A percentile compares a stretch with the other conserved stretches of the same genome.
These are phyloP conservation scores for Athalia cordata DNA, from an alignment of 2,888 invertebrate genomes.

Conservation along the genomic window DNA sequence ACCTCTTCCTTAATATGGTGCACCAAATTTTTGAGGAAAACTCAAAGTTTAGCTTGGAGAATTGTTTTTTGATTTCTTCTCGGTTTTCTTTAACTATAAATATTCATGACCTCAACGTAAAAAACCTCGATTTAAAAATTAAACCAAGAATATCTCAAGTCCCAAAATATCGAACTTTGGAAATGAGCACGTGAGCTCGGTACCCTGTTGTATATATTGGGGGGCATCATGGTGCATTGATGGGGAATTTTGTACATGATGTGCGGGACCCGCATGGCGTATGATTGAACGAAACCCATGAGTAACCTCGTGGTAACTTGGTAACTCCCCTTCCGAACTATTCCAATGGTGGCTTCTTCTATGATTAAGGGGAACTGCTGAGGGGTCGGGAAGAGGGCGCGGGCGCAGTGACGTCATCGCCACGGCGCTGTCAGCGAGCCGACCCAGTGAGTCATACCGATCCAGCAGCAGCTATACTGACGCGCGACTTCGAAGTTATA, in stretches of 20 bases:
- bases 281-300: conserved; percentile 60
- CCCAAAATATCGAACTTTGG: no score
- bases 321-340: conserved; percentile 51
- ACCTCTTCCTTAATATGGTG: no score
- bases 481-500: neutral
- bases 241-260: conserved; percentile 3
- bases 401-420: conserved; percentile 69
- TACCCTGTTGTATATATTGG: neutral
- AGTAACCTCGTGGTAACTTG: conserved; percentile 53
- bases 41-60: no score
- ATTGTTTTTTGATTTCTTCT: no score
- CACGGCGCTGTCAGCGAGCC: conserved; percentile 62
- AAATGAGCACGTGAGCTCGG: no score
- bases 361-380: conserved; percentile 40
- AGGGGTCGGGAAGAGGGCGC: conserved; percentile 47
- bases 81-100: no score
- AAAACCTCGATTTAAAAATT: no score
- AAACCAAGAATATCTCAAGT: no score
- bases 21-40: no score
- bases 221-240: neutral
- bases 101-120: no score
- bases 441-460: conserved; percentile 69
- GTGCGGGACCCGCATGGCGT: conserved; percentile 59
- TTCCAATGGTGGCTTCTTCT: conserved; percentile 68
- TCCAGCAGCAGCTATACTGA: conserved; percentile 46